Evolutionary conservation across 2,888 invertebrate genomes (phyloP).

Genomic region (Drosophila prostipennis): DNA sequence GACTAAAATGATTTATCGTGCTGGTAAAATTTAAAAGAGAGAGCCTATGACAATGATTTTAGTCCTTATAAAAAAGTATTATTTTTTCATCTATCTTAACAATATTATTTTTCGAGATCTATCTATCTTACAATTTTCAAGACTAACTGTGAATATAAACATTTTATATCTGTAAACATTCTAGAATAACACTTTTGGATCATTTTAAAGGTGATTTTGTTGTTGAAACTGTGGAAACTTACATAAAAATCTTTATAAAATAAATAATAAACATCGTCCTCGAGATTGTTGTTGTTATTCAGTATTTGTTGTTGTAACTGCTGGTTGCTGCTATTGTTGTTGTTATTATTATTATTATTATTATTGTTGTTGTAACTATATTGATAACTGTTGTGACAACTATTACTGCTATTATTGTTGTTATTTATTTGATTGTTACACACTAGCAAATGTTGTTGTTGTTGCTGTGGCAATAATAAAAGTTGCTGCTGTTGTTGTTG

Average conservation of each 20-base stretch:
- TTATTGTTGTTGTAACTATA: slow-evolving; percentile 38
- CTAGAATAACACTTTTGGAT: too few relatives aligned
- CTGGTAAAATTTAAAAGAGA: neutral
- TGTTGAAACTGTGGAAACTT: slow-evolving; percentile 54
- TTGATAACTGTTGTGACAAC: slow-evolving; percentile 44
- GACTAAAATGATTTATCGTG: neutral
- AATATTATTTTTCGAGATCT: too few relatives aligned
- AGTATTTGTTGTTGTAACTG: slow-evolving; percentile 44
- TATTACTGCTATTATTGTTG: slow-evolving; percentile 59
- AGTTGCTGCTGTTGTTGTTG: slow-evolving; percentile 35
- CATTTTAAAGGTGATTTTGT: too few relatives aligned
- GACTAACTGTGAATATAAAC: too few relatives aligned
- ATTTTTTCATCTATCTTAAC: too few relatives aligned
- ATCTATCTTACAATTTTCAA: too few relatives aligned
- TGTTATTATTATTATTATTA: slow-evolving; percentile 1
- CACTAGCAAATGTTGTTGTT: slow-evolving; percentile 26
- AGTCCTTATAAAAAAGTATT: neutral
- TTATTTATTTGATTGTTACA: slow-evolving; percentile 50
- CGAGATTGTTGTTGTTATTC: slow-evolving; percentile 65
- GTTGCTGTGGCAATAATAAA: slow-evolving; percentile 33
- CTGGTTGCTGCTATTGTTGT: slow-evolving; percentile 41
- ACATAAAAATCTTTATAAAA: slow-evolving; percentile 83
- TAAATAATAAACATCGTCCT: slow-evolving; percentile 82
- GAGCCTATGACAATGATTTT: neutral
- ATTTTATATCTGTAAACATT: too few relatives aligned